These are phyloP conservation scores for Chiroxiphia lanceolata DNA, from an alignment of 2,797 vertebrate species.

Conservation along the genomic window DNA sequence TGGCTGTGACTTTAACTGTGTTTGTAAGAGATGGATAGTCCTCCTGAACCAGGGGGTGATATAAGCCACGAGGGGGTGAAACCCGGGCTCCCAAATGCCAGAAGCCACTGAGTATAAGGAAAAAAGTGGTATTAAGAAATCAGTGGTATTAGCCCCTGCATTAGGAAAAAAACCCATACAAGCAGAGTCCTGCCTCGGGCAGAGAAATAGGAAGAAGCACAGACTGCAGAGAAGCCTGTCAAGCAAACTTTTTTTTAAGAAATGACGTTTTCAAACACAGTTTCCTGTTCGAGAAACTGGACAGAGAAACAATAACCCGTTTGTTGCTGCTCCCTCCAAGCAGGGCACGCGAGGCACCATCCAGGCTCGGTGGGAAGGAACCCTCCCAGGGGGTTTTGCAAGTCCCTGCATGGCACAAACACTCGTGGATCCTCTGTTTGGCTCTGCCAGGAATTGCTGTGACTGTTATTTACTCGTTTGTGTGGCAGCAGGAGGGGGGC, in stretches of 20 bases:
- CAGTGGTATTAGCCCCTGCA: not conserved
- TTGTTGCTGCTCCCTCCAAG: not conserved
- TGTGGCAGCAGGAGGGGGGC: not conserved
- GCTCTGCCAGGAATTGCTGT: not conserved
- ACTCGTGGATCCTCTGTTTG: not conserved
- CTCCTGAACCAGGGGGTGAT: not conserved
- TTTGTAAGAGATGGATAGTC: not conserved
- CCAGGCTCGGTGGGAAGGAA: not conserved
- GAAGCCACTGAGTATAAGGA: not conserved
- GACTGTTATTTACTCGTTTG: not conserved
- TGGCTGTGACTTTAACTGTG: not conserved
- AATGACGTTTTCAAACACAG: not conserved
- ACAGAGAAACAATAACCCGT: constrained; percentile 1
- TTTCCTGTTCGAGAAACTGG: constrained; percentile 30
- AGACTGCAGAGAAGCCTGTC: not conserved
- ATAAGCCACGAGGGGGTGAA: not conserved
- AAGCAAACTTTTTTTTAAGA: not conserved
- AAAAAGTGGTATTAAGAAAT: not conserved
- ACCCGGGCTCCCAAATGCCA: not conserved
- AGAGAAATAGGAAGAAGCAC: not conserved
- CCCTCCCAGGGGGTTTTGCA: not conserved
- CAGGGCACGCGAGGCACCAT: fast-evolving
- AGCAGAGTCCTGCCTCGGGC: not conserved
- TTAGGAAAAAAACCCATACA: not conserved
- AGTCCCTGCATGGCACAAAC: not conserved